These are phyloP conservation scores for Encarsia formosa DNA, from an alignment of 2,888 invertebrate species.

Conservation along the genomic window DNA sequence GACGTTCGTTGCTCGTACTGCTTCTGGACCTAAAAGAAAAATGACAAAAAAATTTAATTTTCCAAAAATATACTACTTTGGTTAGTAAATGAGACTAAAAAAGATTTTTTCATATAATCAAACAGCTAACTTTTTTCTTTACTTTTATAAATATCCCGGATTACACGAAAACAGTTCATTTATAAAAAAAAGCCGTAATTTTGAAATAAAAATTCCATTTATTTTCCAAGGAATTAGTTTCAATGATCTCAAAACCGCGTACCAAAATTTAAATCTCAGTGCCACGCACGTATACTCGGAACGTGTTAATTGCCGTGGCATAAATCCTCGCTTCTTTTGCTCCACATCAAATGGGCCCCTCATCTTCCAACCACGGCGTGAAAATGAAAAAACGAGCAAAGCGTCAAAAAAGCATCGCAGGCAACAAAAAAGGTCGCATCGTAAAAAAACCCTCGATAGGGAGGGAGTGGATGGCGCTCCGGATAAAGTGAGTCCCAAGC, in stretches of 20 bases:
- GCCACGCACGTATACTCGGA: neutral
- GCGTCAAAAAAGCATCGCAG: no score
- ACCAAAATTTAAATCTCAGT: conserved; percentile 2
- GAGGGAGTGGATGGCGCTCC: conserved; percentile 10
- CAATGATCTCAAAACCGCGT: conserved; percentile 1
- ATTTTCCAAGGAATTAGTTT: neutral
- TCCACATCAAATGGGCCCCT: neutral
- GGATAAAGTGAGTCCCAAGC: conserved; percentile 13
- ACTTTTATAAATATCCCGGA: neutral
- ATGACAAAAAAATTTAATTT: no score
- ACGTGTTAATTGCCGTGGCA: conserved; percentile 13
- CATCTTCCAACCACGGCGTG: neutral
- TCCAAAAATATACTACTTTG: no score
- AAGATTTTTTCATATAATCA: no score
- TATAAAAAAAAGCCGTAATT: no score
- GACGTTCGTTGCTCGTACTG: conserved; percentile 94
- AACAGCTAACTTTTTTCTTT: no score
- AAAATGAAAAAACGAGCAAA: conserved; percentile 5
- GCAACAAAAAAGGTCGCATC: conserved; percentile 1
- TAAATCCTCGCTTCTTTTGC: conserved; percentile 15
- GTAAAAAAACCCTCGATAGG: neutral
- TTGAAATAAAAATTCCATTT: no score
- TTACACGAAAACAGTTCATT: neutral
- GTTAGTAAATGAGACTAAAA: no score
- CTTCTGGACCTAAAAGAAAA: conserved; percentile 81